Evolutionary conservation across 2,113 vertebrate species (phyloP), one percentile per base, ranked within the genome.

Genomic region (Paracanthobrama guichenoti): DNA sequence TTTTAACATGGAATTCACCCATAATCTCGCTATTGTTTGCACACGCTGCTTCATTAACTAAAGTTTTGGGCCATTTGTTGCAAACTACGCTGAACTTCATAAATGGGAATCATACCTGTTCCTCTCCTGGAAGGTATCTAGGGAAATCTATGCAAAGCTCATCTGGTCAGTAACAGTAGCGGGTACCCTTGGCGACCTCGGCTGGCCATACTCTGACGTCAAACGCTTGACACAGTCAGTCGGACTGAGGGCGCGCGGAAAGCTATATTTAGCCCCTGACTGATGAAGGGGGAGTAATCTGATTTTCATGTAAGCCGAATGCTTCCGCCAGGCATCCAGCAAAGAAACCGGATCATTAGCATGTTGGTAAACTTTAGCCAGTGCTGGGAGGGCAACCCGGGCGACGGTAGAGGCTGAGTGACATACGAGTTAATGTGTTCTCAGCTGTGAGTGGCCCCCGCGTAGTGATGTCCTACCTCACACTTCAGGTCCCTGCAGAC

Each of bases 211-310:
- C 35, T 55, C 72, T 87, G 86, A 88, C 75, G 79, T 86, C 86
- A 89, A 79, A 72, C 24, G n/a, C 26, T 79, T 13, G 59, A 71
- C 18, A 71, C 3, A 71, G 83, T 87, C 60, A 50, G n/a, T 78
- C 81, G 11, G 69, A 46, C 57, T 18, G 35, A 42, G 12, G 86
- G 31, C 9, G 3, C 3, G 8, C 46, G 48, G n/a, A 62, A 66
- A 7, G 48, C 20, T 88, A 86, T 79, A 55, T 86, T 79, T 87
- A 86, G 78, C 78, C 4, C 42, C 28, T 50, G 28, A 50, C 74
- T 57, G 73, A 83, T 83, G 72, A 79, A 39, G 31, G 67, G 60
- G 53, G 81, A 53, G 74, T 87, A 79, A 87, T 87, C 86, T 71
- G 53, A 83, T 87, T 84, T 73, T 26, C 24, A 71, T 44, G 57